Evolutionary conservation across 2,888 invertebrate genomes (phyloP), one percentile per base, ranked within the genome.

Genomic region (Meliscaeva auricollis): DNA sequence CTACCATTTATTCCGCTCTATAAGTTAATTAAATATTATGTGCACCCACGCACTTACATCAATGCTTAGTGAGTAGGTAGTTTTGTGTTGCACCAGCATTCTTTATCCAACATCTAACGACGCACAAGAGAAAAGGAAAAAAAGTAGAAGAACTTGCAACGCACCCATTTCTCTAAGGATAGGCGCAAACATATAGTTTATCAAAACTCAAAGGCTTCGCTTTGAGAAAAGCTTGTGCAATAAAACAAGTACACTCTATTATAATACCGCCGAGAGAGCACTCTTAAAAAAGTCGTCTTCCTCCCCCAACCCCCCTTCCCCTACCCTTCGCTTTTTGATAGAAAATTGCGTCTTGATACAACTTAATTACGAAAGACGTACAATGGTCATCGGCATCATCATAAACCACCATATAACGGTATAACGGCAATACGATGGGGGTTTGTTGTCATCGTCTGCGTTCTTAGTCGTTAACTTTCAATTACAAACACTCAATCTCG

Each of bases 401-500:
- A 38, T 13, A 38, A 6, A 20, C 56, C 38, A 30, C 7, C n/a
- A 7, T 38, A 11, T 38, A 38, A 3, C 13, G 9, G 7, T 6
- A 35, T 38, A 13, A 8, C 38, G 38, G 13, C 3, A 9, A 13
- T 9, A 38, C 38, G 11, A 9, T 9, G 35, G n/a, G 44, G 8
- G 13, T 38, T n/a, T 52, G 70, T 41, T 56, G 64, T 54, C 15
- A 44, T 44, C 44, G 76, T 78, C 73, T 68, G 69, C 46, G 56
- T 66, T 66, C 70, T 75, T 72, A 52, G 79, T 64, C 56, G 85
- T 85, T 85, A 81, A 77, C 73, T 85, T 85, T 81, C 81, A 81
- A 85, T 85, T 85, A 81, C 76, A 68, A 85, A 76, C 81, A 85
- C 76, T 85, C 85, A 73, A 73, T 85, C 68, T 77, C 69, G 38